Evolutionary conservation across 2,888 invertebrate genomes (phyloP), one percentile per base, ranked within the genome.

Genomic region (Leptothorax acervorum): DNA sequence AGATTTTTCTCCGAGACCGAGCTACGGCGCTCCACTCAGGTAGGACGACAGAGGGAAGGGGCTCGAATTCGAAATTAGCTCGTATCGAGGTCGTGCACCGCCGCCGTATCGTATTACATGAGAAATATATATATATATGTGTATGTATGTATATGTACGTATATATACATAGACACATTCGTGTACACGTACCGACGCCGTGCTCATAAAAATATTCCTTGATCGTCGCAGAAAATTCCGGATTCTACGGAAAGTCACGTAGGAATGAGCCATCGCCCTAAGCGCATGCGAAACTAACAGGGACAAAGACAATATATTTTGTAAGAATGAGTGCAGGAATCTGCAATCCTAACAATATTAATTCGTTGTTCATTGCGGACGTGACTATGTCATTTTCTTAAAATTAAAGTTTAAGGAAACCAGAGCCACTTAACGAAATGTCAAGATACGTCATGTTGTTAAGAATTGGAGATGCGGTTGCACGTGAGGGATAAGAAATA

Each of bases 11-110:
- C 90, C 88, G 91, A 88, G 85, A 91, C 86, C 89, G 88, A 89
- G 85, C 87, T 84, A 85, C 87, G 86, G 86, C 87, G 84, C 86
- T 83, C 79, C 55, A 63, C 63, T 68, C 81, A 85, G 55, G 76
- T 53, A 63, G 74, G 79, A 84, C 73, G 73, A 39, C 73, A 60
- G 55, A 51, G 60, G 85, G 88, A 88, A 88, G 90, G 90, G 90
- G 92, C 92, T 92, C 93, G 94, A 94, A 94, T 94, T 93, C 92
- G 91, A 94, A 94, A 94, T 94, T 94, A 94, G 93, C 93, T 93
- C 92, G 92, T 92, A 92, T 92, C 89, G 91, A 90, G 90, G 90
- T 82, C 82, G 79, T 90, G 90, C 90, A 87, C 88, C 87, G 90
- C 85, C 87, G 90, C 84, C 83, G 88, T 89, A 85, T 89, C 88